These are phyloP conservation scores for Ruditapes philippinarum DNA, from an alignment of 1,140 invertebrate genomes.

Conservation along the genomic window DNA sequence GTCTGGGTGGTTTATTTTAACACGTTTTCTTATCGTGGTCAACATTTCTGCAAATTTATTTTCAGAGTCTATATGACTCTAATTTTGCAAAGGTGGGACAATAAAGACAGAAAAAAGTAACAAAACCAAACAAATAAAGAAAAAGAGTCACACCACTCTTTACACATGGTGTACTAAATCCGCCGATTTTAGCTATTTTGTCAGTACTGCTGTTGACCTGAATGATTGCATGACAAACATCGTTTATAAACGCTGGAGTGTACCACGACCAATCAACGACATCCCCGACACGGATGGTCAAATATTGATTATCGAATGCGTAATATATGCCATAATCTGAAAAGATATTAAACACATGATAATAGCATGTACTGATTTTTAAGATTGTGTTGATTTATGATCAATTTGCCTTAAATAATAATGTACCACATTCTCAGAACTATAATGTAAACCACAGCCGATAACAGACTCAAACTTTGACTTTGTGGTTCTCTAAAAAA, in stretches of 20 bases:
- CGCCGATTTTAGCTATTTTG: conserved; percentile 35
- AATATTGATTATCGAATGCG: conserved; percentile 66
- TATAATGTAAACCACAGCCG: too few relatives aligned
- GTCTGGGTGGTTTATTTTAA: too few relatives aligned
- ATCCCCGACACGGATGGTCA: conserved; percentile 73
- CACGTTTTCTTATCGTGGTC: too few relatives aligned
- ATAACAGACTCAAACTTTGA: too few relatives aligned
- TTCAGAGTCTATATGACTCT: conserved; percentile 14
- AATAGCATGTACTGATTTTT: too few relatives aligned
- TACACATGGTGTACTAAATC: conserved; percentile 63
- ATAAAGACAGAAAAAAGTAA: background rate
- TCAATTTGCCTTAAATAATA: too few relatives aligned
- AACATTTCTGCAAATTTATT: too few relatives aligned
- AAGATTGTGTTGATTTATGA: too few relatives aligned
- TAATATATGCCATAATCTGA: conserved; percentile 67
- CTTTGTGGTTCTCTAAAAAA: too few relatives aligned
- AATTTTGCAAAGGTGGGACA: background rate
- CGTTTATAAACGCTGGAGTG: conserved; percentile 66
- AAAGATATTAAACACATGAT: too few relatives aligned
- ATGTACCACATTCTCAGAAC: too few relatives aligned
- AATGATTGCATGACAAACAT: conserved; percentile 67
- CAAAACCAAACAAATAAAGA: background rate
- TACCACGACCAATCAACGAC: conserved; percentile 77
- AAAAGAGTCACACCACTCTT: conserved; percentile 58
- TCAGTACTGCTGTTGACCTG: conserved; percentile 72